Conservation (phyloP, 1,140 invertebrate genomes). For the Lutraria rhynchaena region DNA sequence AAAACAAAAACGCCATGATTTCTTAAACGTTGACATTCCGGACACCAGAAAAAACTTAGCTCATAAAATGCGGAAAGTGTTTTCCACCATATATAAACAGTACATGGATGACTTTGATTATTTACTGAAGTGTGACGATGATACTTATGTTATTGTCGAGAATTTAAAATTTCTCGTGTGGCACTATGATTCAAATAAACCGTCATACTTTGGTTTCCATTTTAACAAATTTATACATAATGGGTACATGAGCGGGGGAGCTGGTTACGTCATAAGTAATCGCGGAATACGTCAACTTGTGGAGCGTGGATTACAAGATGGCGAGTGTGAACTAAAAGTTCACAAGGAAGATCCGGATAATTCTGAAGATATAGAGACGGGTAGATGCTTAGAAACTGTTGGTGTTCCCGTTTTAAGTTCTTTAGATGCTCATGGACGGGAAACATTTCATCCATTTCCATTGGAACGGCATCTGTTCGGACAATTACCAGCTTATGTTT, state of each 20-base stretch:
- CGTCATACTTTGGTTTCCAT: slow-evolving; percentile 68
- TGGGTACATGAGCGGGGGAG: slow-evolving; percentile 68
- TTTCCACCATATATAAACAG: slow-evolving; percentile 54
- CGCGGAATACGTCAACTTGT: slow-evolving; percentile 58
- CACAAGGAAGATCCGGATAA: slow-evolving; percentile 51
- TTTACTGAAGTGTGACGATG: slow-evolving; percentile 76
- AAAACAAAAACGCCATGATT: slow-evolving; percentile 33
- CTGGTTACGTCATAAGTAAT: slow-evolving; percentile 67
- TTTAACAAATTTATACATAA: slow-evolving; percentile 63
- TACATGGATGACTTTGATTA: slow-evolving; percentile 71
- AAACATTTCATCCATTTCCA: slow-evolving; percentile 57
- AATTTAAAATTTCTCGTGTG: slow-evolving; percentile 94
- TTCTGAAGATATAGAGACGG: slow-evolving; percentile 65
- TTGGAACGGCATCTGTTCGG: slow-evolving; percentile 31
- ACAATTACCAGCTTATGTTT: slow-evolving; percentile 30
- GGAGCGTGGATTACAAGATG: slow-evolving; percentile 42
- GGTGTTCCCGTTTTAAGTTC: slow-evolving; percentile 53
- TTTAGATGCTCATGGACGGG: slow-evolving; percentile 44
- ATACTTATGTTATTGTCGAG: slow-evolving; percentile 93
- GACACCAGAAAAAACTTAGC: slow-evolving; percentile 57
- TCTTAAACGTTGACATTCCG: slow-evolving; percentile 39
- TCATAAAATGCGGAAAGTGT: slow-evolving; percentile 55
- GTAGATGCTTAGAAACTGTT: slow-evolving; percentile 63
- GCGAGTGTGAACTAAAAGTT: slow-evolving; percentile 39
- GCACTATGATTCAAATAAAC: slow-evolving; percentile 67